Evolutionary conservation across 2,888 invertebrate species (phyloP).

Genomic region (Dione vanillae): DNA sequence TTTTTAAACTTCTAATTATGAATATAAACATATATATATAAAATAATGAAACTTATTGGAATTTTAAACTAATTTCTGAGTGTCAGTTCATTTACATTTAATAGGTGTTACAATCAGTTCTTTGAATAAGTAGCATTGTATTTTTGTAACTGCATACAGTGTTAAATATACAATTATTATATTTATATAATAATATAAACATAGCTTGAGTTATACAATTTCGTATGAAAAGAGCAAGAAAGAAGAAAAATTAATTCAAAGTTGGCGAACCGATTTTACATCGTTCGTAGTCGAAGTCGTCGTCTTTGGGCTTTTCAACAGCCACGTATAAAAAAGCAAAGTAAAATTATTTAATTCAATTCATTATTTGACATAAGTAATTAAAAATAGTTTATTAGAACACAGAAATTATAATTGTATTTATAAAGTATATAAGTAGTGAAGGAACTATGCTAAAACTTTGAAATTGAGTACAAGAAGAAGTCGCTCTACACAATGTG

Average conservation of each 20-base stretch:
- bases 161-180: not conserved
- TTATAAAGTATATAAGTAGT: not conserved
- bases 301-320: not conserved
- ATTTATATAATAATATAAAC: not conserved
- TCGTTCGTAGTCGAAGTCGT: not conserved
- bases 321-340: not conserved
- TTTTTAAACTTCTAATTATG: too few species aligned
- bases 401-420: not conserved
- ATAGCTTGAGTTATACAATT: slow-evolving; percentile 10
- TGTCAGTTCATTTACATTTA: not conserved
- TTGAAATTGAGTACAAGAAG: slow-evolving; percentile 40
- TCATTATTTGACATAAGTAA: not conserved
- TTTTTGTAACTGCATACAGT: not conserved
- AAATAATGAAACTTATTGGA: too few species aligned
- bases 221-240: not conserved
- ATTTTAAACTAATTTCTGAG: not conserved
- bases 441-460: slow-evolving; percentile 44
- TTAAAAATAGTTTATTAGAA: not conserved
- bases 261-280: slow-evolving; percentile 1
- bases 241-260: slow-evolving; percentile 1
- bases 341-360: not conserved
- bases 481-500: slow-evolving; percentile 32
- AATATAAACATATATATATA: too few species aligned
- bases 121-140: too few species aligned
- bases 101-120: too few species aligned